These are phyloP conservation scores for Drosophila atroscutellata DNA, from an alignment of 2,888 invertebrate genomes.

Conservation along the genomic window DNA sequence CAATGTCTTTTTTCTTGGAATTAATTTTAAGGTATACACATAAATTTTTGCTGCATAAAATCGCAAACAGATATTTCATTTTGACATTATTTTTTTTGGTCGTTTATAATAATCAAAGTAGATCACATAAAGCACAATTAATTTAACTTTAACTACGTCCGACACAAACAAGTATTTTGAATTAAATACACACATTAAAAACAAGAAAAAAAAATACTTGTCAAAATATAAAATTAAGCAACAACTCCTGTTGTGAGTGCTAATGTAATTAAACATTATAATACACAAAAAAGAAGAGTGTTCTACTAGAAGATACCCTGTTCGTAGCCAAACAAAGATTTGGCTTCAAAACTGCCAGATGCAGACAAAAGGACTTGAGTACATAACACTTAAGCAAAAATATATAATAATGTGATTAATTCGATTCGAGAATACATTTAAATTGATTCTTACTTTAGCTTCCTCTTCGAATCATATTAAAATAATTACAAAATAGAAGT, in stretches of 20 bases:
- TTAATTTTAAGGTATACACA: not conserved
- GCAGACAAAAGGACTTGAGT: not conserved
- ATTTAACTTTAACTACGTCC: not conserved
- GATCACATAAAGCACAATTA: not conserved
- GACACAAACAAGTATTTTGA: not conserved
- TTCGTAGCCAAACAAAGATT: not conserved
- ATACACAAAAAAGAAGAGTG: not conserved
- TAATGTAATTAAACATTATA: conserved; percentile 1
- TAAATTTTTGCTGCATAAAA: not conserved
- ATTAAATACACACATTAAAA: not conserved
- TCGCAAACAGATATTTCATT: not conserved
- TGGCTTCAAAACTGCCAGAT: not conserved
- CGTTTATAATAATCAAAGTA: not conserved
- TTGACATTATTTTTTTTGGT: not conserved
- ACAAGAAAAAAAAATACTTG: not conserved
- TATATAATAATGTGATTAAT: not conserved
- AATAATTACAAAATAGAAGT: not conserved
- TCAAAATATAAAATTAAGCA: conserved; percentile 1
- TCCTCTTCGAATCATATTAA: not conserved
- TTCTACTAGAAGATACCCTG: not conserved
- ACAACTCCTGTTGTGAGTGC: not conserved
- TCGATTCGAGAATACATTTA: not conserved
- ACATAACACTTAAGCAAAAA: not conserved
- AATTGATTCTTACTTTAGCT: not conserved
- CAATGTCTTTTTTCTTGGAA: not conserved